Percentiles rank a stretch among this genome's conserved stretches.
phyloP scores from a whole-genome alignment of 2,113 vertebrate genomes.

The Carassius gibelio region DNA sequence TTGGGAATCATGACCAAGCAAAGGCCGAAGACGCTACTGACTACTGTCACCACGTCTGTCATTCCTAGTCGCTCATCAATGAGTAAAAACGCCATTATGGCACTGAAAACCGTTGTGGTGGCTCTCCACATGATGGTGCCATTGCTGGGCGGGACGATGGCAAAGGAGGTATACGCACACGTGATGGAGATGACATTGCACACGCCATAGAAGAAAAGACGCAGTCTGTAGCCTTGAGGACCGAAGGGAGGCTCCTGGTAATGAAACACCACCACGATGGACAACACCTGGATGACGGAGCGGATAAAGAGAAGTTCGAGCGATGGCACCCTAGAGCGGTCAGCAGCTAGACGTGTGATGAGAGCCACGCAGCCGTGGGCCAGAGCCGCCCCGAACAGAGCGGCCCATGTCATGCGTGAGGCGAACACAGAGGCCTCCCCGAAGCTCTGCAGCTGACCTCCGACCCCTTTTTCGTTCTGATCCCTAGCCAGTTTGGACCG shows the following conservation, averaged over 20 bases:
- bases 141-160: constrained; percentile 94
- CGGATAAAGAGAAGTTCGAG: constrained; percentile 96
- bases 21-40: constrained; percentile 88
- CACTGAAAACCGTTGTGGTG: constrained; percentile 94
- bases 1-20: constrained; percentile 96
- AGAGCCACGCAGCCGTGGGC: constrained; percentile 94
- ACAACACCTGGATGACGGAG: constrained; percentile 91
- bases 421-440: constrained; percentile 84
- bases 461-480: constrained; percentile 70
- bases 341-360: constrained; percentile 89
- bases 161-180: constrained; percentile 96
- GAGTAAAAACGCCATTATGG: constrained; percentile 89
- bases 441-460: constrained; percentile 81
- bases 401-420: constrained; percentile 88
- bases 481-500: constrained; percentile 60
- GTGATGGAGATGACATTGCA: constrained; percentile 98
- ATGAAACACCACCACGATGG: constrained; percentile 87
- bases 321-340: constrained; percentile 94
- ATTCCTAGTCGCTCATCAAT: constrained; percentile 89
- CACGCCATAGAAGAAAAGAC: constrained; percentile 91
- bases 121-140: constrained; percentile 98
- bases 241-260: constrained; percentile 92
- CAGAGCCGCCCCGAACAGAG: constrained; percentile 89
- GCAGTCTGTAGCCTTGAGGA: constrained; percentile 87
- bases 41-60: constrained; percentile 83